These are phyloP conservation scores for Mionectes olivaceus DNA, from an alignment of 2,797 vertebrate genomes.

Conservation along the genomic window DNA sequence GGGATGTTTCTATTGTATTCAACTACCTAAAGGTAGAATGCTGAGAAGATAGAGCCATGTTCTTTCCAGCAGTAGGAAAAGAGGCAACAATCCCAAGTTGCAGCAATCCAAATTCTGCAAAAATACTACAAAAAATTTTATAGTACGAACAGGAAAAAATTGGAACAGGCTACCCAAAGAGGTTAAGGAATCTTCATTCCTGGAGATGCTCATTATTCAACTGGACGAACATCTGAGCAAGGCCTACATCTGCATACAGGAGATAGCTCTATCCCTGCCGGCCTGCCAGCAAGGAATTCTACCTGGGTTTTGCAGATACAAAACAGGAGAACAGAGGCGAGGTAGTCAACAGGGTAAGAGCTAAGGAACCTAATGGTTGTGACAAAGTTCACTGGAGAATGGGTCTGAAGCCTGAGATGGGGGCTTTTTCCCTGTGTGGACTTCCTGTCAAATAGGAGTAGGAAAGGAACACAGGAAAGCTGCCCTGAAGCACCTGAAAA, in stretches of 20 bases:
- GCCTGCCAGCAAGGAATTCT: not conserved
- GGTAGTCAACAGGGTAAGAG: not conserved
- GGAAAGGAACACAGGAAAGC: not conserved
- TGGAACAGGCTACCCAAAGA: not conserved
- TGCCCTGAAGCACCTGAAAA: not conserved
- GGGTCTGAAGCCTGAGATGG: not conserved
- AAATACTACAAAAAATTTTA: not conserved
- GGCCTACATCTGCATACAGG: not conserved
- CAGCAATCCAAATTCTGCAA: not conserved
- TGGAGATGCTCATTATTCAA: not conserved
- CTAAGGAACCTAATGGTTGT: fast-evolving
- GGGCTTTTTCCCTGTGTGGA: not conserved
- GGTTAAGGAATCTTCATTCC: not conserved
- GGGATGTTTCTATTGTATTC: not conserved
- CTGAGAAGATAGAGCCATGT: not conserved
- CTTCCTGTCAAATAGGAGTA: not conserved
- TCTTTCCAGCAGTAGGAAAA: not conserved
- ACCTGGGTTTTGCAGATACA: not conserved
- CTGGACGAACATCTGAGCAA: not conserved
- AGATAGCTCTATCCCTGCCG: not conserved
- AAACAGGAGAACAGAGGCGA: not conserved
- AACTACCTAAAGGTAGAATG: not conserved
- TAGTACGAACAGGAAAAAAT: not conserved
- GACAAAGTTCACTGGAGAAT: not conserved
- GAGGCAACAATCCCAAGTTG: not conserved